These are phyloP conservation scores for Alfaro cultratus DNA, from an alignment of 2,797 vertebrate species.

Conservation along the genomic window DNA sequence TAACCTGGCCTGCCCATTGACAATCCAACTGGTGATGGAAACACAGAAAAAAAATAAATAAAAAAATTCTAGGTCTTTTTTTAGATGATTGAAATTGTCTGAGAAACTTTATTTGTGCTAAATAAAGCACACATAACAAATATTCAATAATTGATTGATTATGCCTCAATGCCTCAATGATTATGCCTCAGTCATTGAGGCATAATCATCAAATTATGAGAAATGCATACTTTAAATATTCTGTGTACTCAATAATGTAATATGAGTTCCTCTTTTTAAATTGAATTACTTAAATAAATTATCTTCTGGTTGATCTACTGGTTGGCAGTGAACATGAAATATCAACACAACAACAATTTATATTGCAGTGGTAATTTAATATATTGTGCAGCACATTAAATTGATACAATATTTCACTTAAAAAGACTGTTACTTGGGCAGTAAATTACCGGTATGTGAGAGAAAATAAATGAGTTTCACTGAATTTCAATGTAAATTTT, in stretches of 20 bases:
- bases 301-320: neutral
- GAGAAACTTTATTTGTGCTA: neutral
- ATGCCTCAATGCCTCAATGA: too few relatives aligned
- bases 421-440: neutral
- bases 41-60: too few relatives aligned
- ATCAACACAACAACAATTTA: neutral
- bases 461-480: neutral
- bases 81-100: neutral
- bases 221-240: neutral
- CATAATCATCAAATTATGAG: neutral
- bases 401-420: neutral
- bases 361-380: neutral
- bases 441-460: neutral
- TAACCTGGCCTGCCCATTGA: too few relatives aligned
- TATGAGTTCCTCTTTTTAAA: neutral
- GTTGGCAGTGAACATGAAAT: neutral
- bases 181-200: neutral
- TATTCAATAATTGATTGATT: too few relatives aligned
- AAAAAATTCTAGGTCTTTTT: too few relatives aligned
- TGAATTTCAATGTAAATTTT: neutral
- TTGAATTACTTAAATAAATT: neutral
- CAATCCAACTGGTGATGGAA: too few relatives aligned
- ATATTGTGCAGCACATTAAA: neutral
- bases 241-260: neutral
- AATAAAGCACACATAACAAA: too few relatives aligned